Conservation (phyloP, 2,113 vertebrate species). For the Bufo bufo region DNA sequence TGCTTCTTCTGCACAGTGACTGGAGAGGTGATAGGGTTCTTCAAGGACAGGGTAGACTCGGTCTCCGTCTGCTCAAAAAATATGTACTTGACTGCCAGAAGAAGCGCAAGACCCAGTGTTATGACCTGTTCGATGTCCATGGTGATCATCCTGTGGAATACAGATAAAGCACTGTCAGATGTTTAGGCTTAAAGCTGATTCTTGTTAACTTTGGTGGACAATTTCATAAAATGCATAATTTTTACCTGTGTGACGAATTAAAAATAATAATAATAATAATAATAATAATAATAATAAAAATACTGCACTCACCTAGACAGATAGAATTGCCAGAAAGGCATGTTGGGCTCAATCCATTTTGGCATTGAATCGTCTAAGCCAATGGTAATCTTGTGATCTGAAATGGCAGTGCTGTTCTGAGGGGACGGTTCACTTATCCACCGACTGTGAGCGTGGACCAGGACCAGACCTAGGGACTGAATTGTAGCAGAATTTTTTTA, state of each 20-base stretch:
- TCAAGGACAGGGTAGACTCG: slow-evolving; percentile 89
- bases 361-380: slow-evolving; percentile 81
- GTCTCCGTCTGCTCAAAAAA: slow-evolving; percentile 95
- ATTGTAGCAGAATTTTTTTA: slow-evolving; percentile 39
- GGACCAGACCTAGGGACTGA: slow-evolving; percentile 93
- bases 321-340: slow-evolving; percentile 93
- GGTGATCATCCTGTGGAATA: slow-evolving; percentile 84
- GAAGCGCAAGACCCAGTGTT: slow-evolving; percentile 88
- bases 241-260: too few species aligned
- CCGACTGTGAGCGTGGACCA: slow-evolving; percentile 95
- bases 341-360: slow-evolving; percentile 89
- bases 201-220: not conserved
- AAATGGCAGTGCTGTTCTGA: slow-evolving; percentile 74
- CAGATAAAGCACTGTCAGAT: not conserved
- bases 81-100: slow-evolving; percentile 95
- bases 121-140: slow-evolving; percentile 95
- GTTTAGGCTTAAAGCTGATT: not conserved
- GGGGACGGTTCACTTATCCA: slow-evolving; percentile 90
- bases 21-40: slow-evolving; percentile 81
- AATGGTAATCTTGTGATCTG: slow-evolving; percentile 71
- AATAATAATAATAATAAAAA: not conserved
- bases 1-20: slow-evolving; percentile 68
- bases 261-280: not conserved
- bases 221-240: not conserved
- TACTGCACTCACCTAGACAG: slow-evolving; percentile 80